Percentiles rank a stretch among this genome's conserved stretches.
Conservation (phyloP, 1,140 invertebrate species). For the Stegodyphus mimosarum region DNA sequence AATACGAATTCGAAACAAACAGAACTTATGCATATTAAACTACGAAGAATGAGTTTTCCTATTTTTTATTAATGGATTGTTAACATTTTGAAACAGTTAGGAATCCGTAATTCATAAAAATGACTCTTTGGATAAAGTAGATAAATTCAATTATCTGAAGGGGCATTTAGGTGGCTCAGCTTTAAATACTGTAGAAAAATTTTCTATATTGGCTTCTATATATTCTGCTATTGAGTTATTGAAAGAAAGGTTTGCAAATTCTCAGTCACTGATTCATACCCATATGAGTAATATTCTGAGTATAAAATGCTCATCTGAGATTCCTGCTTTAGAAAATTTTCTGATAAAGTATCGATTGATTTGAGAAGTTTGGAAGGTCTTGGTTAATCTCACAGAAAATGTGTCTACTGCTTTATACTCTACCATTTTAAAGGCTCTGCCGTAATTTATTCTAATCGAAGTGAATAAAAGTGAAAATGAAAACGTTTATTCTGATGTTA, state of each 20-base stretch:
- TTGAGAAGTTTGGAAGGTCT: conserved; percentile 7
- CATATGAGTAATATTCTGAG: conserved; percentile 17
- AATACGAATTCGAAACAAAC: neutral
- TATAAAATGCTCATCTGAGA: conserved; percentile 8
- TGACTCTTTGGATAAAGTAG: conserved; percentile 5
- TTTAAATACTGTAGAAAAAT: neutral
- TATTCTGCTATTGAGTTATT: conserved; percentile 14
- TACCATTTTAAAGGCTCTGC: neutral
- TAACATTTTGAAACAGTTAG: conserved; percentile 8
- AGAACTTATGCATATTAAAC: neutral
- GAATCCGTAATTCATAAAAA: conserved; percentile 23
- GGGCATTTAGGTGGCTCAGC: neutral
- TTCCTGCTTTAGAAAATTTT: conserved; percentile 12
- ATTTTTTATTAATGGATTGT: conserved; percentile 1
- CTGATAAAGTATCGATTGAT: neutral
- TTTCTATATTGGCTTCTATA: neutral
- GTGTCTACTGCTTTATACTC: neutral
- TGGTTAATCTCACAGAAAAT: neutral
- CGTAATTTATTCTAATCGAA: neutral
- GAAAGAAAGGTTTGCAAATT: neutral
- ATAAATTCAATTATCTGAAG: conserved; percentile 24
- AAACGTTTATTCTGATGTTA: neutral
- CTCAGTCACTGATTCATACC: conserved; percentile 8
- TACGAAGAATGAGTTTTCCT: neutral
- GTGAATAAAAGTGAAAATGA: neutral